A percentile compares a stretch with the other conserved stretches of the same genome.
These are phyloP conservation scores for Eidolon dupreanum DNA, from an alignment of 2,797 vertebrate genomes.

Conservation along the genomic window DNA sequence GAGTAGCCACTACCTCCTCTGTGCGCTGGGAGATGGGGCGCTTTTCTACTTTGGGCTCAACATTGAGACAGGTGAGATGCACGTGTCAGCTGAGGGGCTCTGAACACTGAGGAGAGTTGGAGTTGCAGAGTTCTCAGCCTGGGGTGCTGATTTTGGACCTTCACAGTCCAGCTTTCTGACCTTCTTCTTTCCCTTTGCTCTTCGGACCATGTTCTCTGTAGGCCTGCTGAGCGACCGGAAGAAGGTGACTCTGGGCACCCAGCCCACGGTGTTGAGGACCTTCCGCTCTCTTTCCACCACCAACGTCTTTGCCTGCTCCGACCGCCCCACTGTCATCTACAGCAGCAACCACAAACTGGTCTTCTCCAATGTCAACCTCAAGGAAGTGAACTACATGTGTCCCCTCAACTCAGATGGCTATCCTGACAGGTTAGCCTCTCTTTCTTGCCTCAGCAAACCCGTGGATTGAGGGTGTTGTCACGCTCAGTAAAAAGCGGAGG, in stretches of 20 bases:
- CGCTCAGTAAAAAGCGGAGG: neutral
- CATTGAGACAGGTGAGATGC: conserved; percentile 92
- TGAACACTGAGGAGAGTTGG: neutral
- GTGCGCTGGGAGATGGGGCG: conserved; percentile 97
- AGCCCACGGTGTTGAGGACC: conserved; percentile 97
- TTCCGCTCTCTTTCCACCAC: conserved; percentile 98
- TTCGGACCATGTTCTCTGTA: conserved; percentile 69
- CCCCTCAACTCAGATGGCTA: conserved; percentile 99
- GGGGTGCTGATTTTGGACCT: neutral
- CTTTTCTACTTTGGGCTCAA: conserved; percentile 99
- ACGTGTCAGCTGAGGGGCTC: neutral
- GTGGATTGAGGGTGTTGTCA: neutral
- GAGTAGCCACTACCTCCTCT: conserved; percentile 97
- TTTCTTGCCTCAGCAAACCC: neutral
- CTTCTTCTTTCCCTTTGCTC: neutral
- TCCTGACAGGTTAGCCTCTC: conserved; percentile 92
- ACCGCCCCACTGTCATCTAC: conserved; percentile 99
- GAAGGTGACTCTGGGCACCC: conserved; percentile 98
- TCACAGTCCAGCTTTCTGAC: neutral
- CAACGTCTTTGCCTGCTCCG: conserved; percentile 98
- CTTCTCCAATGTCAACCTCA: conserved; percentile 99
- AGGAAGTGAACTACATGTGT: conserved; percentile 99
- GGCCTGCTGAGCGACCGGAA: conserved; percentile 96
- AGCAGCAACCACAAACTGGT: conserved; percentile 99
- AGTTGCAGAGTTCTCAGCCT: neutral